phyloP scores from a whole-genome alignment of 2,888 invertebrate species.

The Baccha elongata region DNA sequence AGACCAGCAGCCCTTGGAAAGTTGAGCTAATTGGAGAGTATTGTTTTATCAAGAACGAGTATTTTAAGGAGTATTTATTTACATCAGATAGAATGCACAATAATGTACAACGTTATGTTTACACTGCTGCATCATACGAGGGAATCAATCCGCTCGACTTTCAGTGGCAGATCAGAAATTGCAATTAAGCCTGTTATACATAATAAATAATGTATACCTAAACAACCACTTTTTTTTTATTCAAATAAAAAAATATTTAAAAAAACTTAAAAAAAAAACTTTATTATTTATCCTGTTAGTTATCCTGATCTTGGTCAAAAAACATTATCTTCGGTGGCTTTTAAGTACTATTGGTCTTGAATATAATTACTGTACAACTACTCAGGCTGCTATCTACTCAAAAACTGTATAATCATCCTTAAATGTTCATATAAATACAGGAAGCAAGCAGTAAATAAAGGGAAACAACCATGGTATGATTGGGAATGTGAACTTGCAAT shows the following conservation, averaged over 20 bases:
- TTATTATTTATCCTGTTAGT: too few relatives aligned
- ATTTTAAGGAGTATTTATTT: conserved; percentile 1
- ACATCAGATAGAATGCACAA: neutral
- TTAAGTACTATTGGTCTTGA: too few relatives aligned
- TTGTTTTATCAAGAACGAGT: neutral
- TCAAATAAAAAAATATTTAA: too few relatives aligned
- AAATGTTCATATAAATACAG: too few relatives aligned
- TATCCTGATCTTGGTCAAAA: too few relatives aligned
- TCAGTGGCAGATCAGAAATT: conserved; percentile 37
- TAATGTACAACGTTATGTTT: neutral
- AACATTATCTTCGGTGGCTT: too few relatives aligned
- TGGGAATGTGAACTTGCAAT: neutral
- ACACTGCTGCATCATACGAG: neutral
- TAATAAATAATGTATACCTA: too few relatives aligned
- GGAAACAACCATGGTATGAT: conserved; percentile 2
- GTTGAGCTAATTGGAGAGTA: conserved; percentile 1
- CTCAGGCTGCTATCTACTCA: too few relatives aligned
- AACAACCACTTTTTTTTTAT: too few relatives aligned
- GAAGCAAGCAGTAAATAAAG: neutral
- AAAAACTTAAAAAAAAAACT: too few relatives aligned
- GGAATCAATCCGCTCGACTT: neutral
- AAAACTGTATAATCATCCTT: too few relatives aligned
- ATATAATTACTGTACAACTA: too few relatives aligned
- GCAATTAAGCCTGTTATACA: neutral
- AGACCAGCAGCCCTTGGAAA: neutral